Conservation (phyloP, 1,140 invertebrate species). For the Hypothenemus hampei region DNA sequence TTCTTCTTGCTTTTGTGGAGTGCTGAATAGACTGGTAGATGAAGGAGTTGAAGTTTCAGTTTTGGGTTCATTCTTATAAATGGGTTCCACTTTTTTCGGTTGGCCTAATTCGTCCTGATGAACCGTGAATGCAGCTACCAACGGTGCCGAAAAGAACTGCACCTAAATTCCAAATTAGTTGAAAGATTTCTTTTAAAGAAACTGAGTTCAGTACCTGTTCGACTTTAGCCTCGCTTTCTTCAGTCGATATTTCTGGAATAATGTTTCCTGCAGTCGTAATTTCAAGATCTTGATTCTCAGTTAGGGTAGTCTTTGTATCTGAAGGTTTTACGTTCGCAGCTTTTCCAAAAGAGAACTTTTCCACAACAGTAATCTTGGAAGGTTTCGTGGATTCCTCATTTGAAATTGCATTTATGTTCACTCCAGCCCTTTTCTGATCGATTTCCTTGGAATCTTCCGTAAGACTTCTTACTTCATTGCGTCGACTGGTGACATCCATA, state of each 20-base stretch:
- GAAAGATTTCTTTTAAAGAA: background rate
- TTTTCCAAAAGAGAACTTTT: slow-evolving; percentile 12
- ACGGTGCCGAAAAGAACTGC: slow-evolving; percentile 71
- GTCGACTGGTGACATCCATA: slow-evolving; percentile 6
- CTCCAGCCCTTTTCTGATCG: background rate
- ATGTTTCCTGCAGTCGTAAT: slow-evolving; percentile 47
- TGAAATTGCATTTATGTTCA: slow-evolving; percentile 9
- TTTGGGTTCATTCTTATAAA: slow-evolving; percentile 46
- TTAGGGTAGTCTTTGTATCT: background rate
- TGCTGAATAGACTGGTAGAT: background rate
- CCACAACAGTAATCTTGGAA: background rate
- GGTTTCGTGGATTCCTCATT: slow-evolving; percentile 5
- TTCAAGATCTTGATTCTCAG: background rate
- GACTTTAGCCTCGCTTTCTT: slow-evolving; percentile 60
- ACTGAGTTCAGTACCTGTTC: slow-evolving; percentile 53
- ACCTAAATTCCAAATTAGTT: slow-evolving; percentile 50
- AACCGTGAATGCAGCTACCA: slow-evolving; percentile 77
- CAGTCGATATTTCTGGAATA: slow-evolving; percentile 53
- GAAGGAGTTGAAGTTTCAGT: background rate
- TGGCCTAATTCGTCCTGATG: slow-evolving; percentile 71
- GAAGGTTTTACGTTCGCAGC: slow-evolving; percentile 5
- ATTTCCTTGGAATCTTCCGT: background rate
- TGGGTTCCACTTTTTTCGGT: slow-evolving; percentile 70
- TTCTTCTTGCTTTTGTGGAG: slow-evolving; percentile 57
- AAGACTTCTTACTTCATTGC: background rate